These are phyloP conservation scores for Dasyornis broadbenti DNA, from an alignment of 2,113 vertebrate species.

Conservation along the genomic window DNA sequence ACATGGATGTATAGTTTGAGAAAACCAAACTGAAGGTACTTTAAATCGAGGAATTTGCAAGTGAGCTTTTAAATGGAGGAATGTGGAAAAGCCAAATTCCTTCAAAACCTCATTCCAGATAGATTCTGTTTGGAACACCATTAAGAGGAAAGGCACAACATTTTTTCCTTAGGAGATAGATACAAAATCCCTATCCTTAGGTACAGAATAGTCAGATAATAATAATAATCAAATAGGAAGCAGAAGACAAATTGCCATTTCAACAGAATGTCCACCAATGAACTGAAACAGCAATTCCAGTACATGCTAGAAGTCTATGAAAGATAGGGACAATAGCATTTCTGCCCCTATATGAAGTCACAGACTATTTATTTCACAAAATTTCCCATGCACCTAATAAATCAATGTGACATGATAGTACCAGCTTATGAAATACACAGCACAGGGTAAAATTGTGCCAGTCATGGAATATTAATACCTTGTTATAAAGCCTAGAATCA, in stretches of 20 bases:
- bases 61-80: neutral
- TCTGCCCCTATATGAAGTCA: neutral
- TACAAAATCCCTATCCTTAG: neutral
- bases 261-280: neutral
- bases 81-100: neutral
- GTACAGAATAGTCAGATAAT: neutral
- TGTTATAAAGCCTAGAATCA: neutral
- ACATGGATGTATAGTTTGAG: neutral
- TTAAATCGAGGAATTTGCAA: neutral
- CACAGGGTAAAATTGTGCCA: neutral
- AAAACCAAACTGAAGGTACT: neutral
- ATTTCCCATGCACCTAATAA: neutral
- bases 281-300: neutral
- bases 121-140: neutral
- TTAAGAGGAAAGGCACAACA: neutral
- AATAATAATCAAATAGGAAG: neutral
- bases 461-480: neutral
- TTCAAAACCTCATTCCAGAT: neutral
- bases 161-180: neutral
- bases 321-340: neutral
- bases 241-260: neutral
- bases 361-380: neutral
- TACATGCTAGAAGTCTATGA: neutral
- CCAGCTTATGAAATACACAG: neutral
- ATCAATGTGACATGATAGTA: neutral